These are phyloP conservation scores for Laothoe populi DNA, from an alignment of 2,888 invertebrate genomes.

Conservation along the genomic window DNA sequence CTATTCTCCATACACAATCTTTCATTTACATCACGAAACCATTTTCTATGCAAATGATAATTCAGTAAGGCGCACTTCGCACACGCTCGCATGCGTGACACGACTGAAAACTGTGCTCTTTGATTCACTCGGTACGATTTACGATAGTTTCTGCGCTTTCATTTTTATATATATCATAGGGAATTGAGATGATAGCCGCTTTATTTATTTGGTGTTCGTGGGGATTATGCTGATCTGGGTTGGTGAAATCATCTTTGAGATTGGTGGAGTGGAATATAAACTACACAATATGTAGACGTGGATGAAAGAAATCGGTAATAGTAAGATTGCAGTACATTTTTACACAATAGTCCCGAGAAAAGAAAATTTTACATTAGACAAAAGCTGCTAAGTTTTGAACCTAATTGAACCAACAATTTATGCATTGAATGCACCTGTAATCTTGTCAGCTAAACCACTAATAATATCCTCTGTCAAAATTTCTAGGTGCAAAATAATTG, in stretches of 20 bases:
- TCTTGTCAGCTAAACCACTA: no score
- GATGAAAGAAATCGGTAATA: no score
- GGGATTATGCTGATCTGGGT: neutral
- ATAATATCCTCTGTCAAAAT: no score
- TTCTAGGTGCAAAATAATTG: no score
- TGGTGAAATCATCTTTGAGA: neutral
- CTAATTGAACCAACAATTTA: no score
- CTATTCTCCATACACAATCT: neutral
- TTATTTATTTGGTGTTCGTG: neutral
- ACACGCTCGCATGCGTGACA: neutral
- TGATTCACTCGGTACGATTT: constrained; percentile 13
- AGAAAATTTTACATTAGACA: no score
- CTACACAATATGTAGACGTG: neutral
- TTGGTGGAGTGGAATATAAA: no score
- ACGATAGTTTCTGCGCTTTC: constrained; percentile 3
- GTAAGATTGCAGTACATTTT: no score
- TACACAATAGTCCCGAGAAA: no score
- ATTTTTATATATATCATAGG: neutral
- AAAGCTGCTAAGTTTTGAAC: no score
- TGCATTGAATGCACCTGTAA: no score
- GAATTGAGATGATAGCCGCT: neutral
- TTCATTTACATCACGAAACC: neutral
- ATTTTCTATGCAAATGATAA: constrained; percentile 10
- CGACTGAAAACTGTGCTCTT: neutral
- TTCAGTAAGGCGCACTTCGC: neutral